Evolutionary conservation across 2,888 invertebrate species (phyloP).

Genomic region (Zhuqinia jingwanae): DNA sequence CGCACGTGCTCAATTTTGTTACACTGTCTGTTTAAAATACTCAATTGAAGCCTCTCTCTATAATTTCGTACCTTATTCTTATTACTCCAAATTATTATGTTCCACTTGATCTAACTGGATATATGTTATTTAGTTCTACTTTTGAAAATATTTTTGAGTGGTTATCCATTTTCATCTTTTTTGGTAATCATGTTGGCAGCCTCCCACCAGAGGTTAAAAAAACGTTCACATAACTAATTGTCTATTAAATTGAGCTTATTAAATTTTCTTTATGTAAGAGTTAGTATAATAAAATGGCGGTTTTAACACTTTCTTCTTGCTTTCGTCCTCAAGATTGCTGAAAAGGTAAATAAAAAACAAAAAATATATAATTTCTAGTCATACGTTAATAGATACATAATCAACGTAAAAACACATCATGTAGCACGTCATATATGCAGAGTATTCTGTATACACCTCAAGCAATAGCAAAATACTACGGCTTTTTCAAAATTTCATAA

Average conservation of each 20-base stretch:
- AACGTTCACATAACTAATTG: background rate
- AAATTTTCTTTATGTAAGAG: background rate
- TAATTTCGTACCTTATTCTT: too few species aligned
- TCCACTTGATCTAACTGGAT: background rate
- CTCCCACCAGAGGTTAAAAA: background rate
- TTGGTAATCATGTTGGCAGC: conserved; percentile 49
- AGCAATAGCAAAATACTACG: background rate
- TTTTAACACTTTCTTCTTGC: conserved; percentile 52
- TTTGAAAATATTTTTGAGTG: background rate
- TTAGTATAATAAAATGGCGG: background rate
- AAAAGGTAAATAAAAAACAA: conserved; percentile 35
- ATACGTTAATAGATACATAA: conserved; percentile 9
- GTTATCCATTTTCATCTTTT: conserved; percentile 55
- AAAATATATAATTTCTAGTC: conserved; percentile 4
- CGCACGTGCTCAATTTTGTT: too few species aligned
- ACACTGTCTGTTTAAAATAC: too few species aligned
- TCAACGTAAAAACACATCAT: conserved; percentile 4
- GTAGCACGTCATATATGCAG: background rate
- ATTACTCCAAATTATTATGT: background rate
- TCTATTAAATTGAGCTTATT: background rate
- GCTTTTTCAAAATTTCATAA: background rate
- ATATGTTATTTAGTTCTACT: background rate
- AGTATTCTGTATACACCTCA: background rate
- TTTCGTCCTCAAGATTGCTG: conserved; percentile 61
- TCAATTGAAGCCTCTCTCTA: too few species aligned